Evolutionary conservation across 2,113 vertebrate species (phyloP).

Genomic region (Neomonachus schauinslandi): DNA sequence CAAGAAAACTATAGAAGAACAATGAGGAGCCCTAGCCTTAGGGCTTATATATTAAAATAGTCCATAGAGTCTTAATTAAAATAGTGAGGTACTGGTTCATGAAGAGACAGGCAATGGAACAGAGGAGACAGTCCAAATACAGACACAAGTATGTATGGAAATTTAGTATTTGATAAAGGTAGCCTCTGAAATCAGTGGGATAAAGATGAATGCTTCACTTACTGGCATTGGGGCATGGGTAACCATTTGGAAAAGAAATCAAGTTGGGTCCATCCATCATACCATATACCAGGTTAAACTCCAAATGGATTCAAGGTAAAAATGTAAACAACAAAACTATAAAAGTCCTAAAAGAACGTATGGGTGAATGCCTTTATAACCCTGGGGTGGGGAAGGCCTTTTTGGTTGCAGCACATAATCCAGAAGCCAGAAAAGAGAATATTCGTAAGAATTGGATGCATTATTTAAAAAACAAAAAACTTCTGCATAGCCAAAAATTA

Average conservation of each 20-base stretch:
- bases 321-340: background rate
- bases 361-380: background rate
- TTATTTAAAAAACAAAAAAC: background rate
- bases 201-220: background rate
- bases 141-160: background rate
- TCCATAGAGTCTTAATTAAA: background rate
- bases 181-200: background rate
- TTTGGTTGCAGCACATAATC: background rate
- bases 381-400: background rate
- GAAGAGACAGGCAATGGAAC: background rate
- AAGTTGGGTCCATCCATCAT: background rate
- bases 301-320: background rate
- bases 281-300: background rate
- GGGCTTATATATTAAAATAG: background rate
- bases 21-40: background rate
- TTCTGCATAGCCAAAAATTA: background rate
- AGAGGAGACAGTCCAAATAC: background rate
- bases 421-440: constrained; percentile 28
- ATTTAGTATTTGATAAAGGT: background rate
- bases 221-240: background rate
- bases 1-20: background rate
- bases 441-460: background rate
- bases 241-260: background rate
- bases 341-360: background rate
- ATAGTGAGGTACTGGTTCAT: background rate